These are phyloP conservation scores for Meriones unguiculatus DNA, from an alignment of 2,113 vertebrate species.

Conservation along the genomic window DNA sequence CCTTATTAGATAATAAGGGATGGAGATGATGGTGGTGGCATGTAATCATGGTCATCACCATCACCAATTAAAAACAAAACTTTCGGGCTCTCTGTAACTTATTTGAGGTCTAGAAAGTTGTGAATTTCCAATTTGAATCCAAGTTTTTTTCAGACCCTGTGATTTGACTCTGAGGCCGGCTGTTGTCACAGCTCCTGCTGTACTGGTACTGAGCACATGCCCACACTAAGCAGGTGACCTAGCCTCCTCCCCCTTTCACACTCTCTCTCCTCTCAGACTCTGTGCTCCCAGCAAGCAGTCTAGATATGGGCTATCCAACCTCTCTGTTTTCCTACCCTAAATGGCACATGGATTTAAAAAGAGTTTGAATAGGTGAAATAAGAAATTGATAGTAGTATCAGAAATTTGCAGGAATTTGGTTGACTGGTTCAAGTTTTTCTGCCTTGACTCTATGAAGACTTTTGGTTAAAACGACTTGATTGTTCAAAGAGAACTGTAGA, in stretches of 20 bases:
- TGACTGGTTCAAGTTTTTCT: conserved; percentile 32
- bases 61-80: not conserved
- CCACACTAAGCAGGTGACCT: not conserved
- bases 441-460: not conserved
- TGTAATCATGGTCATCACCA: not conserved
- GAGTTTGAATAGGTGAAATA: not conserved
- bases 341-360: not conserved
- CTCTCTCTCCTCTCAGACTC: not conserved
- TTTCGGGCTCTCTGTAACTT: not conserved
- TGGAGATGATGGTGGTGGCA: not conserved
- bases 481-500: not conserved
- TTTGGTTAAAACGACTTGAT: conserved; percentile 22
- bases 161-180: not conserved
- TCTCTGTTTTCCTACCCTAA: not conserved
- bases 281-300: not conserved
- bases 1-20: not conserved
- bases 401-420: not conserved
- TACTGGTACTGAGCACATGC: not conserved
- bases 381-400: not conserved
- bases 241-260: not conserved
- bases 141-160: not conserved
- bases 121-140: not conserved
- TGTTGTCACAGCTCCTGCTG: not conserved
- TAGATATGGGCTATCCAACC: not conserved
- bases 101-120: not conserved